Percentiles rank a stretch among this genome's conserved stretches.
Evolutionary conservation across 2,888 invertebrate genomes (phyloP).

Genomic region (Pocota personata): DNA sequence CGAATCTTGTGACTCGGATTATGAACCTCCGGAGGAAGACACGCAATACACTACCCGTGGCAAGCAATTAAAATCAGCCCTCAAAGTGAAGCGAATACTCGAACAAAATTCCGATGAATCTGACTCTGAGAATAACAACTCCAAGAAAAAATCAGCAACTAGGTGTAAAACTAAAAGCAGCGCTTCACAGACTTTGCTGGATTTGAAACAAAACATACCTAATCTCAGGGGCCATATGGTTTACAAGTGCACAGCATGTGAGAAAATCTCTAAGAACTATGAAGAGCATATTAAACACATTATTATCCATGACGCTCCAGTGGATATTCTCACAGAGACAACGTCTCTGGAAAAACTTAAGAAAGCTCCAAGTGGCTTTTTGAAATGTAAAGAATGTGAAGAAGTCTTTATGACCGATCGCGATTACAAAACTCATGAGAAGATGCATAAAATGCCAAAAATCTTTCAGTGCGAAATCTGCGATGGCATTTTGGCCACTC

Average conservation of each 20-base stretch:
- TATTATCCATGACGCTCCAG: constrained; percentile 48
- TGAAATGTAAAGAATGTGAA: constrained; percentile 57
- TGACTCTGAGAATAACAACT: constrained; percentile 31
- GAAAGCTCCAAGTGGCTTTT: constrained; percentile 51
- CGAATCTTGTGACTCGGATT: constrained; percentile 39
- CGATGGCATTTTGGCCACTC: constrained; percentile 16
- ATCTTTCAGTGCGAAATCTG: constrained; percentile 55
- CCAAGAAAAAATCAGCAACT: background rate
- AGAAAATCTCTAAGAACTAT: constrained; percentile 57
- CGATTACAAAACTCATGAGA: constrained; percentile 55
- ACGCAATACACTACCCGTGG: background rate
- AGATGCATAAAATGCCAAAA: constrained; percentile 31
- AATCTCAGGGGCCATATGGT: constrained; percentile 44
- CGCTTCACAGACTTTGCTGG: background rate
- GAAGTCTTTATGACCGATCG: constrained; percentile 49
- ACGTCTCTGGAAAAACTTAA: constrained; percentile 45
- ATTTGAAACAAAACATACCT: constrained; percentile 23
- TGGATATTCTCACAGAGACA: constrained; percentile 60
- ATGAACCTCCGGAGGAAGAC: constrained; percentile 18
- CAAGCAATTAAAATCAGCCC: background rate
- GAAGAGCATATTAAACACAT: constrained; percentile 66
- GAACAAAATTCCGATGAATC: background rate
- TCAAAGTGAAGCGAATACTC: constrained; percentile 12
- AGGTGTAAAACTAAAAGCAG: constrained; percentile 9
- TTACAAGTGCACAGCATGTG: constrained; percentile 66